Conservation (phyloP, 2,113 vertebrate genomes). For the Epinephelus moara region DNA sequence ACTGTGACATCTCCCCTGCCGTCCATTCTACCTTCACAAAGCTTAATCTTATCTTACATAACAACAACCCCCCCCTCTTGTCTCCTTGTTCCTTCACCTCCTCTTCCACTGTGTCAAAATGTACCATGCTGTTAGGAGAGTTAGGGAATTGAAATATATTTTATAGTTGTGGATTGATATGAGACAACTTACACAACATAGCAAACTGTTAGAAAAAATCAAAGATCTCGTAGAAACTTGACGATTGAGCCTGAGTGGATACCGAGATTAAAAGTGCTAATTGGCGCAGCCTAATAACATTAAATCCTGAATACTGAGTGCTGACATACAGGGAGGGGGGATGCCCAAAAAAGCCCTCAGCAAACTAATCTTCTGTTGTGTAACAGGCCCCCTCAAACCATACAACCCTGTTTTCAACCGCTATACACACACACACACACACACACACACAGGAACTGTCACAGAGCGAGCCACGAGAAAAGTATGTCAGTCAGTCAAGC, state of each 20-base stretch:
- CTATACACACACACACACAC: constrained; percentile 31
- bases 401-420: constrained; percentile 14
- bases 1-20: not conserved
- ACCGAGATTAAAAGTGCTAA: constrained; percentile 53
- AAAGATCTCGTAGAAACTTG: constrained; percentile 5
- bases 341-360: constrained; percentile 26
- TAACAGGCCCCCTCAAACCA: constrained; percentile 63
- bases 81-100: not conserved
- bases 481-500: constrained; percentile 65
- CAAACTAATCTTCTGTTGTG: constrained; percentile 75
- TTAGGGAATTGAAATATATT: not conserved
- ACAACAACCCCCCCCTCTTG: constrained; percentile 3
- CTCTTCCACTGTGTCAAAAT: not conserved
- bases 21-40: constrained; percentile 11
- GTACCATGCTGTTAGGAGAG: not conserved
- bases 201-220: not conserved
- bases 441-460: constrained; percentile 17
- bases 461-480: constrained; percentile 47
- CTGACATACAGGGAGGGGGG: constrained; percentile 12
- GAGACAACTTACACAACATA: no score
- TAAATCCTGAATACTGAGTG: constrained; percentile 63
- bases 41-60: constrained; percentile 56
- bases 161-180: constrained; percentile 1
- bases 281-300: constrained; percentile 60
- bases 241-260: constrained; percentile 30